These are phyloP conservation scores for Eurytemora carolleeae DNA, from an alignment of 1,140 invertebrate genomes.

Conservation along the genomic window DNA sequence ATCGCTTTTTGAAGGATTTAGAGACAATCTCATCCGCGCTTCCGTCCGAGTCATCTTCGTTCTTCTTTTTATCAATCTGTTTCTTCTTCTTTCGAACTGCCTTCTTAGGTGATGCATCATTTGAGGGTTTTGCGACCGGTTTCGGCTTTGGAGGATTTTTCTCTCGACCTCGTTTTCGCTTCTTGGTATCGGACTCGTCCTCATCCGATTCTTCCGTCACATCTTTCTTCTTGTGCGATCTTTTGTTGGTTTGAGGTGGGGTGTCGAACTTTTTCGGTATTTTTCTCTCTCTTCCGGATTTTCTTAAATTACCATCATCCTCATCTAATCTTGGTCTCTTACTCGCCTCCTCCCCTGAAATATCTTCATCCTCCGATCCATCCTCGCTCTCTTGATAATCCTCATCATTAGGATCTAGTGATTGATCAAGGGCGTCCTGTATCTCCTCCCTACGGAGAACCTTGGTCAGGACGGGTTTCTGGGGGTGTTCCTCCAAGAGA, in stretches of 20 bases:
- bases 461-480: too few relatives aligned
- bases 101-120: not conserved
- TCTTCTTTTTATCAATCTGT: too few relatives aligned
- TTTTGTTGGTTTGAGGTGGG: not conserved
- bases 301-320: not conserved
- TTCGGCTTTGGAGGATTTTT: too few relatives aligned
- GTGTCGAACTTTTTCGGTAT: not conserved
- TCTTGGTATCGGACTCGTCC: not conserved
- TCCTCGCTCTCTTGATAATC: not conserved
- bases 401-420: too few relatives aligned
- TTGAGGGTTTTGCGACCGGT: not conserved
- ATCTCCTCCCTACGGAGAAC: too few relatives aligned
- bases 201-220: not conserved
- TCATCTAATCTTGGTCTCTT: not conserved
- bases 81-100: not conserved
- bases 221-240: not conserved
- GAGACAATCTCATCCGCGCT: too few relatives aligned
- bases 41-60: too few relatives aligned
- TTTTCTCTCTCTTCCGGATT: not conserved
- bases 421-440: too few relatives aligned
- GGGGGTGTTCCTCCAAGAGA: too few relatives aligned
- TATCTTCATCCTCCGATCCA: not conserved
- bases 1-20: too few relatives aligned
- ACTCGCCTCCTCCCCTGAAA: not conserved
- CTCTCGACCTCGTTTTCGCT: too few relatives aligned